Conservation (phyloP, 2,797 vertebrate genomes). For the Poecile montanus region DNA sequence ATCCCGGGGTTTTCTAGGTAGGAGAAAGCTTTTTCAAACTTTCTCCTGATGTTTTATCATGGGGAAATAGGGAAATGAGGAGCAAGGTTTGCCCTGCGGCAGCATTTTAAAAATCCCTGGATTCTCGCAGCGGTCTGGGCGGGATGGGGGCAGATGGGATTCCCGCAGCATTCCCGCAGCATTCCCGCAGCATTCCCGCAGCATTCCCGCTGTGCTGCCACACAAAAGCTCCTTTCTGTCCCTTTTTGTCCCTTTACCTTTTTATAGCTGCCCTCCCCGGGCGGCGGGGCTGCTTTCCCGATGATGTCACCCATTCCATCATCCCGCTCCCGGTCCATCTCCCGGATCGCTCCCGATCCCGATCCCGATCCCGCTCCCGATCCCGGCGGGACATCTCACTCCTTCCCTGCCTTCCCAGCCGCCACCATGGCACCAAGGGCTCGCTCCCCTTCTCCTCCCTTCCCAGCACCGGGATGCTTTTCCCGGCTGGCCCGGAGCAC, state of each 20-base stretch:
- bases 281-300: slow-evolving; percentile 76
- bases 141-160: background rate
- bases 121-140: too few species aligned
- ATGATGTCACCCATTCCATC: slow-evolving; percentile 84
- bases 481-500: background rate
- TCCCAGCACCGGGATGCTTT: background rate
- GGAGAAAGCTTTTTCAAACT: accelerated
- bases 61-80: accelerated
- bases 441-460: background rate
- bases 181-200: background rate
- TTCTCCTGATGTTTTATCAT: accelerated
- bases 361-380: background rate
- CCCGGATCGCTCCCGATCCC: background rate
- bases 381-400: background rate
- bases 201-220: background rate
- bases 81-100: background rate
- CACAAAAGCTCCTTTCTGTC: slow-evolving; percentile 40
- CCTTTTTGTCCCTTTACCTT: slow-evolving; percentile 83
- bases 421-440: background rate
- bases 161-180: background rate
- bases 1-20: background rate
- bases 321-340: slow-evolving; percentile 39
- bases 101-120: accelerated
- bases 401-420: background rate
- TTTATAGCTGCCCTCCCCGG: slow-evolving; percentile 84